Conservation (phyloP, 2,113 vertebrate species). For the Sporophila hypoxantha region DNA sequence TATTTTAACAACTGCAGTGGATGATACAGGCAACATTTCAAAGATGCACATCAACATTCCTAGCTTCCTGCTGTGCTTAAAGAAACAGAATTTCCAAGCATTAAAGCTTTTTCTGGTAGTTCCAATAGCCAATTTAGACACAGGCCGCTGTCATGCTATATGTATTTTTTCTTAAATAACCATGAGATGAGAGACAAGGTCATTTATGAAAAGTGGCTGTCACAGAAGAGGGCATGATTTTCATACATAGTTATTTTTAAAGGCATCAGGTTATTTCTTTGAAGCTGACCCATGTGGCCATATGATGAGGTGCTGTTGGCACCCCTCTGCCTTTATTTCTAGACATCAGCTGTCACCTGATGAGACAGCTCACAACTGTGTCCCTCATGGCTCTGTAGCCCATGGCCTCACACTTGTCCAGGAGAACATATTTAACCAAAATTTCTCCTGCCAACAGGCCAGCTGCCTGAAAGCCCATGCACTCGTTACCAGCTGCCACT, state of each 20-base stretch:
- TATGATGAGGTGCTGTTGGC: not conserved
- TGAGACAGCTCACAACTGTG: not conserved
- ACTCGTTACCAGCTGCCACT: not conserved
- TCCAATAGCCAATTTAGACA: not conserved
- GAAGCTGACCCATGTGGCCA: not conserved
- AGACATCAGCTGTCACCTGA: not conserved
- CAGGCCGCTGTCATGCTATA: not conserved
- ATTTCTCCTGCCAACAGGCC: not conserved
- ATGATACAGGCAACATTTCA: not conserved
- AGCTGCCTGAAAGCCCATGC: not conserved
- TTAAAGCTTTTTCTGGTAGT: not conserved
- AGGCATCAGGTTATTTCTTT: not conserved
- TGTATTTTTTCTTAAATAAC: not conserved
- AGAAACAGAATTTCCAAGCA: not conserved
- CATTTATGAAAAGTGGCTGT: not conserved
- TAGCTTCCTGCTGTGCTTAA: not conserved
- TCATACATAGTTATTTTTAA: not conserved
- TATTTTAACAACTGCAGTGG: not conserved
- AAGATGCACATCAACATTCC: not conserved
- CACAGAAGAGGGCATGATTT: not conserved
- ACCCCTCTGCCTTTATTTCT: not conserved
- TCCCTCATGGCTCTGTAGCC: not conserved
- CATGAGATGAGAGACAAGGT: not conserved
- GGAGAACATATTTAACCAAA: not conserved
- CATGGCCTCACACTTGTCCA: not conserved